These are phyloP conservation scores for Etheostoma cragini DNA, from an alignment of 2,113 vertebrate genomes.

Conservation along the genomic window DNA sequence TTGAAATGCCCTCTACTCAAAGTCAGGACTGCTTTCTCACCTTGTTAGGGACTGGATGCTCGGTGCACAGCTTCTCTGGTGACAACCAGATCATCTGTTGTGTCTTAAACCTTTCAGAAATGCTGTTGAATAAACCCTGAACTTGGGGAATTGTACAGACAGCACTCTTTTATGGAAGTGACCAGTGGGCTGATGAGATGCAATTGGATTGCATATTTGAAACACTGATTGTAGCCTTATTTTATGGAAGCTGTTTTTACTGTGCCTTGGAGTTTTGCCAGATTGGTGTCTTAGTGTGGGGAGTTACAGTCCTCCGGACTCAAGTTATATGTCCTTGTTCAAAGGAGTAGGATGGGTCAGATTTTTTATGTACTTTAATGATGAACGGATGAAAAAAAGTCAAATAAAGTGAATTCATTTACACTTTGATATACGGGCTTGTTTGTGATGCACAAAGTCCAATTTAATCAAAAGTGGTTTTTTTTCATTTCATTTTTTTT, in stretches of 20 bases:
- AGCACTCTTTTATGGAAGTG: slow-evolving; percentile 64
- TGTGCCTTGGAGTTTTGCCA: slow-evolving; percentile 71
- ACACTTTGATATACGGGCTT: slow-evolving; percentile 62
- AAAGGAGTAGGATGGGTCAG: slow-evolving; percentile 59
- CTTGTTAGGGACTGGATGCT: slow-evolving; percentile 52
- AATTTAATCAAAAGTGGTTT: slow-evolving; percentile 76
- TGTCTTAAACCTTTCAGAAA: slow-evolving; percentile 43
- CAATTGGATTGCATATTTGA: slow-evolving; percentile 78
- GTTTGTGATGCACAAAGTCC: slow-evolving; percentile 66
- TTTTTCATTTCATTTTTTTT: too few relatives aligned
- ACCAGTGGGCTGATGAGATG: slow-evolving; percentile 75
- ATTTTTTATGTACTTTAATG: slow-evolving; percentile 77
- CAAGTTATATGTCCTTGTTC: slow-evolving; percentile 69
- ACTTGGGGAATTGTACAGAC: slow-evolving; percentile 45
- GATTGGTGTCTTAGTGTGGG: slow-evolving; percentile 59
- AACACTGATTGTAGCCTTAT: slow-evolving; percentile 75
- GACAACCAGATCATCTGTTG: slow-evolving; percentile 33
- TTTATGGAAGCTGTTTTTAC: slow-evolving; percentile 77
- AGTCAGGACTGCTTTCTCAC: slow-evolving; percentile 39
- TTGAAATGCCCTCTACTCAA: slow-evolving; percentile 39
- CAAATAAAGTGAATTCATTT: slow-evolving; percentile 60
- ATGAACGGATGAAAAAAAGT: slow-evolving; percentile 66
- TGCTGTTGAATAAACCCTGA: slow-evolving; percentile 49
- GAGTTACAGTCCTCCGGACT: slow-evolving; percentile 72
- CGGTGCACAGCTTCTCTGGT: not conserved